Evolutionary conservation across 2,888 invertebrate species (phyloP).

Genomic region (Aphelenchoides bicaudatus): DNA sequence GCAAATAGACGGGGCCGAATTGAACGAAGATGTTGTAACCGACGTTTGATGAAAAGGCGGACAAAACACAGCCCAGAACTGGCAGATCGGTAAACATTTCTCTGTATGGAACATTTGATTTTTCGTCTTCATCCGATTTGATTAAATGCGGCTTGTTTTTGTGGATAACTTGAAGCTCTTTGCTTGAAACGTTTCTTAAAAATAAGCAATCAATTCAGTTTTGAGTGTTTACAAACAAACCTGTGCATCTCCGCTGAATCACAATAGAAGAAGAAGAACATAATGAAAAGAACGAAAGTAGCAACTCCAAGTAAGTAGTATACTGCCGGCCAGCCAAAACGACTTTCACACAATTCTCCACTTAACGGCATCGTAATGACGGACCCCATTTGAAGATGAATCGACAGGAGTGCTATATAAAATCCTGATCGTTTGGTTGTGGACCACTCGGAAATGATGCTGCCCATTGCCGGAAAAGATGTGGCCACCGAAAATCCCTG

Average conservation of each 20-base stretch:
- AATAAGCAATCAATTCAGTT: not conserved
- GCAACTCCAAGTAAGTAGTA: constrained; percentile 37
- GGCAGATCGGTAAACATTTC: constrained; percentile 21
- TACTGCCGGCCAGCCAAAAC: constrained; percentile 35
- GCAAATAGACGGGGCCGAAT: constrained; percentile 36
- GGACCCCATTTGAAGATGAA: constrained; percentile 34
- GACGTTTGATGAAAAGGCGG: constrained; percentile 20
- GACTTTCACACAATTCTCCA: constrained; percentile 31
- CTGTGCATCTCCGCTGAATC: constrained; percentile 4
- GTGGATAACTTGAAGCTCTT: constrained; percentile 5
- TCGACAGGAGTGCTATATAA: constrained; percentile 32
- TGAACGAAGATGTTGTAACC: constrained; percentile 37
- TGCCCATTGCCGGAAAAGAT: constrained; percentile 25
- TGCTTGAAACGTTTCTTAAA: constrained; percentile 11
- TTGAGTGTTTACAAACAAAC: no score
- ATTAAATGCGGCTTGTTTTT: constrained; percentile 11
- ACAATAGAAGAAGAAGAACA: constrained; percentile 14
- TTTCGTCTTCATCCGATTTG: not conserved
- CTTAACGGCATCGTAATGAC: constrained; percentile 30
- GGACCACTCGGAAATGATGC: constrained; percentile 32
- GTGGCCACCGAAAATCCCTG: constrained; percentile 22
- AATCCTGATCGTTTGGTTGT: constrained; percentile 29
- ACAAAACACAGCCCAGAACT: constrained; percentile 16
- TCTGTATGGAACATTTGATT: constrained; percentile 28
- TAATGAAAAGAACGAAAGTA: constrained; percentile 29